phyloP scores from a whole-genome alignment of 2,888 invertebrate genomes.

The Acanthoscelides obtectus region DNA sequence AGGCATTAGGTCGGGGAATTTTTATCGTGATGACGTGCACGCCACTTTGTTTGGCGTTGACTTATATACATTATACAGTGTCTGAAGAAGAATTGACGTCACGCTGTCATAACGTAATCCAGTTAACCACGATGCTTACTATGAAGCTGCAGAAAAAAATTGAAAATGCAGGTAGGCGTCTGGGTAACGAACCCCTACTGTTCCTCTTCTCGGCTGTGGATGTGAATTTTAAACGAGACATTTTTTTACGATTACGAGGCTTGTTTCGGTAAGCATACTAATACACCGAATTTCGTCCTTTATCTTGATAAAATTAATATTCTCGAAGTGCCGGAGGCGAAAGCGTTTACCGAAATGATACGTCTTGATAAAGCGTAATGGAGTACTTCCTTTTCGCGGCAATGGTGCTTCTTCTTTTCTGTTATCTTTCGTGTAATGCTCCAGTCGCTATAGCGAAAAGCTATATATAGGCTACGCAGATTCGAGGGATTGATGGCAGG shows the following conservation, averaged over 20 bases:
- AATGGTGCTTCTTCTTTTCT: neutral
- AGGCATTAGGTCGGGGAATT: too few species aligned
- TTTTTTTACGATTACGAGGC: neutral
- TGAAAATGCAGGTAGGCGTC: neutral
- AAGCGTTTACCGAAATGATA: neutral
- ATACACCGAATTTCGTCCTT: neutral
- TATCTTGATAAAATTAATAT: neutral
- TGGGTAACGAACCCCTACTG: neutral
- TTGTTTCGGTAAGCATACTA: neutral
- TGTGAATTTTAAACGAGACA: neutral
- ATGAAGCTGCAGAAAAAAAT: neutral
- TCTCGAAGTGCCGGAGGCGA: neutral
- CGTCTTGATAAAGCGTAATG: neutral
- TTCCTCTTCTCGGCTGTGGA: neutral
- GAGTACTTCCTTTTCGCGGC: neutral
- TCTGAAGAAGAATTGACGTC: too few species aligned
- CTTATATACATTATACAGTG: too few species aligned
- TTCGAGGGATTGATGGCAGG: too few species aligned
- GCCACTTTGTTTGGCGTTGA: too few species aligned
- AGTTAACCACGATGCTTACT: neutral
- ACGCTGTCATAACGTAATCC: neutral
- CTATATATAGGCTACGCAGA: too few species aligned
- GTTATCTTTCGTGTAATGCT: neutral
- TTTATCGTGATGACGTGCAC: too few species aligned
- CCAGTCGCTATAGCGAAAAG: neutral